Conservation (phyloP, 2,113 vertebrate genomes). For the Callospermophilus lateralis region DNA sequence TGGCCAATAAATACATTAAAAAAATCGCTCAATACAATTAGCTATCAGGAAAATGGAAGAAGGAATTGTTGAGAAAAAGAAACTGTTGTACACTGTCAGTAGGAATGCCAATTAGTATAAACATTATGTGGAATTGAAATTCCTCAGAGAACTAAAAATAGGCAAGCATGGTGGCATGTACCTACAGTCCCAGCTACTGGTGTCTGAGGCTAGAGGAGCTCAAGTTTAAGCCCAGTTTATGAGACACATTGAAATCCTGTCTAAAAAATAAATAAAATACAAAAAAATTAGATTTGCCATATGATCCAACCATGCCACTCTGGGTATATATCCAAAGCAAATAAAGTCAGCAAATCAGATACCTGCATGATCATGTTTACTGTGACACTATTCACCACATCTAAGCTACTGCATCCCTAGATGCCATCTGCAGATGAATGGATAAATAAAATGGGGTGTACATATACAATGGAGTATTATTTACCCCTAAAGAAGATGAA, state of each 20-base stretch:
- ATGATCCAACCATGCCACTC: neutral
- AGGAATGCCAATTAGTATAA: neutral
- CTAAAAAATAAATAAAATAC: neutral
- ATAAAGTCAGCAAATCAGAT: neutral
- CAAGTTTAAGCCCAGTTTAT: neutral
- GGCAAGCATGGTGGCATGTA: neutral
- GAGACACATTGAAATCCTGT: neutral
- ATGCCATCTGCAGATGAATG: neutral
- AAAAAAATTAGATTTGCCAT: neutral
- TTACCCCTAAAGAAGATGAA: no score
- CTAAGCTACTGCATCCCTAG: neutral
- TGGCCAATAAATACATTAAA: neutral
- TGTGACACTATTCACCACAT: neutral
- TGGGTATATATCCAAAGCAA: neutral
- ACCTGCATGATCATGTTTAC: neutral
- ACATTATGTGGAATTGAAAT: neutral
- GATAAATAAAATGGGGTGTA: neutral
- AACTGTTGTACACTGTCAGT: neutral
- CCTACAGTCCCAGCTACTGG: neutral
- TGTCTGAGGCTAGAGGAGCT: neutral
- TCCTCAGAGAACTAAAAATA: neutral
- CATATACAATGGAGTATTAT: neutral
- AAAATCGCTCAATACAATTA: neutral
- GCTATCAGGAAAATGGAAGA: neutral
- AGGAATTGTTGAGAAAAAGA: neutral